Percentiles rank a stretch among this genome's conserved stretches.
Evolutionary conservation across 1,140 invertebrate genomes (phyloP).

Genomic region (Lepidostoma basale): DNA sequence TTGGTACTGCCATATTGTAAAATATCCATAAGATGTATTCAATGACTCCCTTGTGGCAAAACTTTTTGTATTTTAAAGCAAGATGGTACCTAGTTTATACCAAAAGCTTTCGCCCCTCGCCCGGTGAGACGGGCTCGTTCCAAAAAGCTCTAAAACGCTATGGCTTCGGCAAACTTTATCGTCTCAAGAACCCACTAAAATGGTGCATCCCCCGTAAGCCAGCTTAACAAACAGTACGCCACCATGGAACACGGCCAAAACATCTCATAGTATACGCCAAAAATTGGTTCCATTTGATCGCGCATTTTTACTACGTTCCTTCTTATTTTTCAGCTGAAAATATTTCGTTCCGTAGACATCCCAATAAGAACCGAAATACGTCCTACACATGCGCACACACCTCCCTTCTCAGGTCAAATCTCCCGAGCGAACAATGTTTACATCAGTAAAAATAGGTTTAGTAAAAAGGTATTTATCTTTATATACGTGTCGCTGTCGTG

Average conservation of each 20-base stretch:
- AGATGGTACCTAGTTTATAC: not conserved
- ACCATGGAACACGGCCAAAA: not conserved
- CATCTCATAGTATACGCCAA: too few relatives aligned
- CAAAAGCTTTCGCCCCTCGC: not conserved
- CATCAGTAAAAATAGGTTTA: not conserved
- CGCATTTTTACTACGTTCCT: not conserved
- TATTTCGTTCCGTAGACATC: not conserved
- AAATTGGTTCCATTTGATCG: not conserved
- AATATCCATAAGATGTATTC: constrained; percentile 14
- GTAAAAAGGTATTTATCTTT: not conserved
- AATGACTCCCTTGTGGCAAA: constrained; percentile 8
- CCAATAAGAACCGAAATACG: not conserved
- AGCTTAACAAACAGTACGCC: not conserved
- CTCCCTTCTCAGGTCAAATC: not conserved
- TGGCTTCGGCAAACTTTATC: constrained; percentile 4
- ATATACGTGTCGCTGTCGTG: not conserved
- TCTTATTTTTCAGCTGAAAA: not conserved
- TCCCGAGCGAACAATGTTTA: not conserved
- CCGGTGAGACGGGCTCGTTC: not conserved
- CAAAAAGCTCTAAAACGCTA: constrained; percentile 24
- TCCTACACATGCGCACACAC: constrained; percentile 12
- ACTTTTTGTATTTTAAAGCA: not conserved
- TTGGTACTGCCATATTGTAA: not conserved
- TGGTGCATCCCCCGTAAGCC: not conserved
- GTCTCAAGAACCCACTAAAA: constrained; percentile 14